Base-by-base conservation (phyloP, 1,140 invertebrate genomes). In the Aphelenchoides besseyi region DNA sequence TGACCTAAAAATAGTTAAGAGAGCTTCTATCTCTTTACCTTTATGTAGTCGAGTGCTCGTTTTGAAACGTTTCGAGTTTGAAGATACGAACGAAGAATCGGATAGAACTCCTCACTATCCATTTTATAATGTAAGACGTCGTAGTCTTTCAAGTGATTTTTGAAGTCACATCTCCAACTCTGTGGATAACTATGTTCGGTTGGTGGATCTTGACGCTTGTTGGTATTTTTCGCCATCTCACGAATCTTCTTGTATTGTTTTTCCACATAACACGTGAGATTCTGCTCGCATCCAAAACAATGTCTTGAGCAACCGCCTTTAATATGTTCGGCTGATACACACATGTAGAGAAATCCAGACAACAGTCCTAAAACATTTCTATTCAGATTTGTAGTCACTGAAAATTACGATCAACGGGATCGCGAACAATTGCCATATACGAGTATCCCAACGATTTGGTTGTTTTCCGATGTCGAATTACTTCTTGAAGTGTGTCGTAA, bases 161-260 rank as follows among this genome's bases (percentile, higher is more conserved):
- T 36, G 59, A 61, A 61, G n/a, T 30, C 59, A 2, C 59, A 61
- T 36, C 59, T n/a, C 59, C 59, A 61, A 61, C 16, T 61, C 59
- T 61, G 59, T 18, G 59, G 59, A 61, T 61, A 61, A n/a, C 16
- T 18, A 2, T 61, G 59, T 36, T 61, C 59, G 30, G 59, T 61
- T n/a, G 30, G n/a, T 18, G n/a, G n/a, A 16, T 30, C 59, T 30
- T 18, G 2, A 16, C 30, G 2, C 2, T 61, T 61, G 16, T 61
- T 30, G 16, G 59, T n/a, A 16, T 61, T 61, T 2, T 30, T 29
- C 16, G n/a, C 30, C 59, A 61, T 61, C 26, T 61, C 30, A 16
- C 33, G n/a, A n/a, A 61, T 18, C 59, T 18, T 18, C n/a, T 18
- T n/a, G n/a, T 30, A 61, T 36, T 61, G 59, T 18, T 36, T 30